Base-by-base conservation (phyloP, 2,888 invertebrate genomes). In the Agonopterix alstromeriana region DNA sequence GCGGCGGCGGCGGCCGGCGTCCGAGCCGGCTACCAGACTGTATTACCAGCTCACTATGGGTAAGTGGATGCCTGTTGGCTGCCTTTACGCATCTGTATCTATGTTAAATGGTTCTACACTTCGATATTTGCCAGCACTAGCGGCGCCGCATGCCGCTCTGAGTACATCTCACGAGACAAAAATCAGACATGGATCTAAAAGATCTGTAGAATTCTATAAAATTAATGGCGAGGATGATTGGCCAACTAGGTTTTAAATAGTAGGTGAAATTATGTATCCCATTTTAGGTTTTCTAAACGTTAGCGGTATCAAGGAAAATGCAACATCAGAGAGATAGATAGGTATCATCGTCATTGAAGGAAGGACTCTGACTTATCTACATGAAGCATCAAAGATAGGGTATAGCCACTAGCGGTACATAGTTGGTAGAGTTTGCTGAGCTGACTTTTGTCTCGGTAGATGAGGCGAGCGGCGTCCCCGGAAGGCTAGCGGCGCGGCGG, bases 31-130 rank as follows among this genome's bases (percentile, higher is more conserved):
- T 95, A 95, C 76, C 95, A 93, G 48, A 90, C 93, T 45, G 92
- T 95, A 56, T 88, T 96, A 67, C 95, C 93, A 52, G 91, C 95
- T 59, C 95, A 94, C 77, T 96, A 95, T 75, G 95, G 95, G 96
- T 96, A 89, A 95, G 95, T 94, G 56, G 10, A 27, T 53, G 52
- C 52, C 54, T 52, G 50, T 50, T 10, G 54, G 57, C 53, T 55
- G 58, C 53, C 56, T 58, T 61, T 57, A 59, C 65, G 70, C 74
- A 75, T 78, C 61, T 81, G 70, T 82, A 77, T 86, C 70, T 77
- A 84, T 86, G 85, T 87, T 88, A 75, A 78, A 82, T 86, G 82
- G 85, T 80, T 84, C 79, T 76, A 82, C 85, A 86, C 85, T 82
- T 82, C 80, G 70, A 82, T 79, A 82, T 86, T 86, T 86, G 75